Evolutionary conservation across 2,888 invertebrate genomes (phyloP), one percentile per base, ranked within the genome.

Genomic region (Drosophila austrosaltans): DNA sequence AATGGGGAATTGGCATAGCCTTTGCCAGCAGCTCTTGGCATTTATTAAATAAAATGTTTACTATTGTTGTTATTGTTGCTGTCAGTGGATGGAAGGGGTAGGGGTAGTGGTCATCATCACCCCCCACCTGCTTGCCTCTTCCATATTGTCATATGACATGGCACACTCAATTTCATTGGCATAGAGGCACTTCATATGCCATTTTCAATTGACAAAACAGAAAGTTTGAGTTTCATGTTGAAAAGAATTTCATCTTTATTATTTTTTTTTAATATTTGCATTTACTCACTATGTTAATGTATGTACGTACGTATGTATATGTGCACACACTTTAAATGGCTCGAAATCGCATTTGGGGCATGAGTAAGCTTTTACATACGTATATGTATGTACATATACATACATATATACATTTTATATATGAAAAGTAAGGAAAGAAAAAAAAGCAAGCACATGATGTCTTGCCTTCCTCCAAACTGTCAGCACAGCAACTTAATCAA

Each of bases 401-500:
- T 54, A 65, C 42, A 48, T 62, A 66, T 60, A 42, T 59, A 69
- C 53, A 42, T 39, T 10, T 16, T 36, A 12, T 12, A 48, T 40
- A 54, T 39, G 12, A 57, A 58, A 44, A 65, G 25, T 20, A 39
- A 53, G 20, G 16, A 16, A 16, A 3, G 42, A 12, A 44, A 44
- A 16, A 25, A 64, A 78, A 57, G 57, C 20, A 71, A 48, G 22
- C 48, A 48, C 48, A 48, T 48, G 48, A 48, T 48, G 48, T 48
- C 25, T 48, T 48, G 48, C 48, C 12, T 48, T 48, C 22, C 61
- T 8, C 64, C 58, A 48, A 66, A 74, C 63, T 75, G 81, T 87
- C 85, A 78, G 72, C 84, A 76, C 78, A 87, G 64, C 68, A 66
- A 79, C 80, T 75, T 83, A 89, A 83, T 83, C 83, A 82, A 82